Base-by-base conservation (phyloP, 2,888 invertebrate genomes). In the Oeneis ivallda region DNA sequence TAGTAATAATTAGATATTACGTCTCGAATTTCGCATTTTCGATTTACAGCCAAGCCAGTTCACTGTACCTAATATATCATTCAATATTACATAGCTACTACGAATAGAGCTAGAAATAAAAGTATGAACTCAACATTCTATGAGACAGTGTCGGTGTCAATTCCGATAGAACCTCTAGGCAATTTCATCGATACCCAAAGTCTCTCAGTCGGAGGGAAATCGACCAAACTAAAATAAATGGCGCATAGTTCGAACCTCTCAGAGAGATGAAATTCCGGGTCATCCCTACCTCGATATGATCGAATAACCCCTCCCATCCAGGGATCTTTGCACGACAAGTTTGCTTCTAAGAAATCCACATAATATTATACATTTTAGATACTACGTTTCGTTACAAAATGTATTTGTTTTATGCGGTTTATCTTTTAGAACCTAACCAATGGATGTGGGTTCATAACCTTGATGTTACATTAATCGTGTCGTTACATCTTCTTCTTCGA, bases 171-270 rank as follows among this genome's bases (percentile, higher is more conserved):
- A 70, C 61, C 64, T 71, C 62, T 54, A 52, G 56, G 72, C 72
- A 78, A 79, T 76, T 71, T 75, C 76, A 74, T 76, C 77, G 77
- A 78, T 79, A 78, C 74, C 76, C 76, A 75, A 72, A 83, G 80
- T 81, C 79, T 80, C 79, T 79, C 76, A 76, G 80, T 82, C 82
- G 82, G 72, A 72, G 71, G 69, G 81, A 85, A 82, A 84, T 83
- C 80, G 82, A 83, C 80, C 82, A 81, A 85, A 84, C 82, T 86
- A 83, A 85, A 86, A 88, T 87, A 87, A 86, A 88, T 85, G 81
- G 80, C 78, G 80, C 81, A 86, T 87, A 85, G 83, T 82, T 80
- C 74, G 81, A 84, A 80, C 81, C 87, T 86, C 81, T 86, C 81
- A 81, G 75, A 74, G 74, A 84, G 86, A 87, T 87, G 87, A 86